These are phyloP conservation scores for Labrus mixtus DNA, from an alignment of 2,113 vertebrate genomes.

Conservation along the genomic window DNA sequence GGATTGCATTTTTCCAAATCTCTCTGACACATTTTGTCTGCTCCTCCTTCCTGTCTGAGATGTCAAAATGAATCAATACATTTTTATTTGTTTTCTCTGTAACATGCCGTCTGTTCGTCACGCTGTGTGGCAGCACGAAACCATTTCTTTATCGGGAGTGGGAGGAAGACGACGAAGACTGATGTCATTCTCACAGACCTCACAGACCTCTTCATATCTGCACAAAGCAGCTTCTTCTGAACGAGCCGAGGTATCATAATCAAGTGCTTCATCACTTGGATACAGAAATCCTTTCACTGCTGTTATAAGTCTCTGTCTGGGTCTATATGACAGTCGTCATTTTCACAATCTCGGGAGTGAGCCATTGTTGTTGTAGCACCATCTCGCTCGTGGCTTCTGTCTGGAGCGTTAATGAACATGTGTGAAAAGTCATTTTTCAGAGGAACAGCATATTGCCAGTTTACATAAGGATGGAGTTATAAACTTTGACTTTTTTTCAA, in stretches of 20 bases:
- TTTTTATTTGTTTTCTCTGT: constrained; percentile 30
- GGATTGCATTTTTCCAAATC: neutral
- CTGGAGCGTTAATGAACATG: too few relatives aligned
- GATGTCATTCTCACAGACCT: constrained; percentile 41
- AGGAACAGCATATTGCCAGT: too few relatives aligned
- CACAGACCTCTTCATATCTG: constrained; percentile 22
- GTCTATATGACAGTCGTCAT: too few relatives aligned
- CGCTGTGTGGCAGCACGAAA: constrained; percentile 33
- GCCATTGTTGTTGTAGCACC: too few relatives aligned
- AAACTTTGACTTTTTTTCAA: too few relatives aligned
- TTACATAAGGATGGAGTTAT: too few relatives aligned
- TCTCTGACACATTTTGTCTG: neutral
- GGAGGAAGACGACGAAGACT: constrained; percentile 40
- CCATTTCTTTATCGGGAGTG: constrained; percentile 29
- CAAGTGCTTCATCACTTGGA: too few relatives aligned
- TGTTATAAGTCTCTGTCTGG: neutral
- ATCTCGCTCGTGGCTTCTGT: too few relatives aligned
- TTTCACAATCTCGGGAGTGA: too few relatives aligned
- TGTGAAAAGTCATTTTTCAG: too few relatives aligned
- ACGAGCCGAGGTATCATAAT: neutral
- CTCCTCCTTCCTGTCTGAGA: constrained; percentile 10
- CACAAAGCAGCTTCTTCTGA: constrained; percentile 1
- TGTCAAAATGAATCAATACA: constrained; percentile 42
- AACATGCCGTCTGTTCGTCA: constrained; percentile 42
- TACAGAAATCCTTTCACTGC: neutral